A percentile compares a stretch with the other conserved stretches of the same genome.
These are phyloP conservation scores for Ceramica pisi DNA, from an alignment of 2,888 invertebrate genomes.

Conservation along the genomic window DNA sequence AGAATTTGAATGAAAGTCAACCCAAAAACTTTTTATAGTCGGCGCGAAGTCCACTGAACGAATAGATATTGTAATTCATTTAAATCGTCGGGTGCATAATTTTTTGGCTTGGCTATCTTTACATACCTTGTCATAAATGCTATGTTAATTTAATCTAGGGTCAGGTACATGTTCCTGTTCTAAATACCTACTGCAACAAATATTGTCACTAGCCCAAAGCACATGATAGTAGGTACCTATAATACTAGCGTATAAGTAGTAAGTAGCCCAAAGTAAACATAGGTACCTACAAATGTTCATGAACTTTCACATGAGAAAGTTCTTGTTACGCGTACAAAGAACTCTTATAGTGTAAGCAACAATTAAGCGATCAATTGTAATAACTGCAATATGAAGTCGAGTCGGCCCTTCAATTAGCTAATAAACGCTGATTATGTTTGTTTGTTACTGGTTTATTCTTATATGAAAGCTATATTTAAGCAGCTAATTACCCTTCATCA, in stretches of 20 bases:
- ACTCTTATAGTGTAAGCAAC: conserved; percentile 74
- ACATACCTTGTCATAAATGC: too few species aligned
- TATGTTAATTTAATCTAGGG: too few species aligned
- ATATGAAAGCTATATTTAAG: conserved; percentile 36
- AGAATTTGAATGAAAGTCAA: conserved; percentile 9
- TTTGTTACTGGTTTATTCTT: conserved; percentile 52
- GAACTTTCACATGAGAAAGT: conserved; percentile 81
- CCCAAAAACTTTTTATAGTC: conserved; percentile 7
- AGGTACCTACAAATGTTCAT: conserved; percentile 1
- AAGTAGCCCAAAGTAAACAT: conserved; percentile 2
- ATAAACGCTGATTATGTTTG: conserved; percentile 66
- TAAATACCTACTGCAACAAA: not conserved
- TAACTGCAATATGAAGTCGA: conserved; percentile 81
- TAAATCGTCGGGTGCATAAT: conserved; percentile 3
- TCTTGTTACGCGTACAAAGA: conserved; percentile 68
- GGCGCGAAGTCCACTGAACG: conserved; percentile 7
- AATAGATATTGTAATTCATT: conserved; percentile 30
- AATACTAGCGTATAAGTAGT: too few species aligned
- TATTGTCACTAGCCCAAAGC: too few species aligned
- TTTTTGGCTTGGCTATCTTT: not conserved
- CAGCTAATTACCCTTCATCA: conserved; percentile 32
- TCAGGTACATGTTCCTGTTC: not conserved
- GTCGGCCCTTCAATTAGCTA: conserved; percentile 66
- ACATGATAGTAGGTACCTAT: too few species aligned
- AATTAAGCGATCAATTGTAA: conserved; percentile 84